Conservation (phyloP, 2,888 invertebrate genomes). For the Arctia plantaginis region DNA sequence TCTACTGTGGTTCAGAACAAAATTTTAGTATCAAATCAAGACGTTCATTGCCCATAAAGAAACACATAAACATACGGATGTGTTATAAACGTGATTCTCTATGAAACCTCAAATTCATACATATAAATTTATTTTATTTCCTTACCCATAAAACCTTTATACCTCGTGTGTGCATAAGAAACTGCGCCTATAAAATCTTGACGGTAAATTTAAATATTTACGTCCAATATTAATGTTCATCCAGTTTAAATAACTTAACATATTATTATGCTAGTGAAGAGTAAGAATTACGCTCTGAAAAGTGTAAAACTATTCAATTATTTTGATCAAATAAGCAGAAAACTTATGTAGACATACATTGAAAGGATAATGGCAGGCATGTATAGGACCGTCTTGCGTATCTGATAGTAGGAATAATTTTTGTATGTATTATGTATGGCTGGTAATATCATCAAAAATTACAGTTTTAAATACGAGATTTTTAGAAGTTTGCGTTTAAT, state of each 20-base stretch:
- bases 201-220: slow-evolving; percentile 38
- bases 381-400: too few relatives aligned
- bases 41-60: slow-evolving; percentile 17
- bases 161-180: slow-evolving; percentile 38
- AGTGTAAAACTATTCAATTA: not conserved
- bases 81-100: slow-evolving; percentile 10
- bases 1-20: not conserved
- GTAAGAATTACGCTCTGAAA: not conserved
- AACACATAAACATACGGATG: slow-evolving; percentile 12
- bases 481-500: too few relatives aligned
- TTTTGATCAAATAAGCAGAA: too few relatives aligned
- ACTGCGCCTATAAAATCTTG: slow-evolving; percentile 34
- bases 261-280: not conserved
- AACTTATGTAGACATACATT: too few relatives aligned
- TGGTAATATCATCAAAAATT: too few relatives aligned
- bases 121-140: slow-evolving; percentile 29
- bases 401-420: too few relatives aligned
- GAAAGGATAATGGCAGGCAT: too few relatives aligned
- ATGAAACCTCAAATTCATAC: slow-evolving; percentile 26
- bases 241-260: not conserved
- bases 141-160: slow-evolving; percentile 39
- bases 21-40: slow-evolving; percentile 19
- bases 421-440: too few relatives aligned
- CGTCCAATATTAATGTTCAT: slow-evolving; percentile 5
- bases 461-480: too few relatives aligned